A percentile compares a stretch with the other conserved stretches of the same genome.
phyloP scores from a whole-genome alignment of 2,113 vertebrate species.

The Phoenicopterus ruber region DNA sequence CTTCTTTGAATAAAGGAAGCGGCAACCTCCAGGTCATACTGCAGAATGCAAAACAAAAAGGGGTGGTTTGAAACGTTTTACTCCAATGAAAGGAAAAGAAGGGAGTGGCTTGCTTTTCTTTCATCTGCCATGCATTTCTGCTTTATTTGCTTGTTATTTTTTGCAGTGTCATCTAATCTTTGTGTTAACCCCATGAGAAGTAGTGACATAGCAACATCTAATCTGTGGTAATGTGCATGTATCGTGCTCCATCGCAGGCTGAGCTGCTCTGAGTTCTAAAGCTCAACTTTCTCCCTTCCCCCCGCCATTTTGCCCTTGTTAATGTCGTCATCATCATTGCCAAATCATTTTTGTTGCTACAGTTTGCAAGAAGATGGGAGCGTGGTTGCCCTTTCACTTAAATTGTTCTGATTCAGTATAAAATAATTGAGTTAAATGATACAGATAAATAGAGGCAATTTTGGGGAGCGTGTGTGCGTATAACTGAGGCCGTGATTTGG shows the following conservation, averaged over 20 bases:
- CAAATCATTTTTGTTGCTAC: neutral
- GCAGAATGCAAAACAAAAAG: neutral
- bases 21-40: neutral
- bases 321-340: neutral
- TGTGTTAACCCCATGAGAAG: neutral
- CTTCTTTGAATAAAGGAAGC: neutral
- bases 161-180: neutral
- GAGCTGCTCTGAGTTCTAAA: neutral
- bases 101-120: neutral
- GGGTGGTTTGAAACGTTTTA: neutral
- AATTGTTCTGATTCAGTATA: neutral
- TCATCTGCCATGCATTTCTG: neutral
- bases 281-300: neutral
- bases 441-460: neutral
- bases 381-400: neutral
- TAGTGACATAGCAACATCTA: neutral
- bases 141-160: slow-evolving; percentile 6
- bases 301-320: neutral
- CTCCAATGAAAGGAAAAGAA: neutral
- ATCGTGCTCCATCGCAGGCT: neutral
- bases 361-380: neutral
- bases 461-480: neutral
- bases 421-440: neutral
- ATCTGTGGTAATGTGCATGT: neutral
- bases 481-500: neutral